phyloP scores from a whole-genome alignment of 2,888 invertebrate species.

The Noctua comes region DNA sequence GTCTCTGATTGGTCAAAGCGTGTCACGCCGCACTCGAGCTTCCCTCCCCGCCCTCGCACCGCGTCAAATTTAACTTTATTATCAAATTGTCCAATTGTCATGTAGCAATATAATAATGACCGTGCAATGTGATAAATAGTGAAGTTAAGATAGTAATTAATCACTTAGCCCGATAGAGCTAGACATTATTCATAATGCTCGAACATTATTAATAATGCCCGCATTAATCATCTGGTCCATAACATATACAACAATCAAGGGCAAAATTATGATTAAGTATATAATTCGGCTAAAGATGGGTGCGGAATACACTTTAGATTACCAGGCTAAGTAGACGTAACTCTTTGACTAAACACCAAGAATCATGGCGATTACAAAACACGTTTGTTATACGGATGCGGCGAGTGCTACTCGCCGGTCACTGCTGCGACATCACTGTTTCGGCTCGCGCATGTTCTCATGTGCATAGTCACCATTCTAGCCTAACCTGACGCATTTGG shows the following conservation, averaged over 20 bases:
- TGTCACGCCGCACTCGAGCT: too few relatives aligned
- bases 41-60: too few relatives aligned
- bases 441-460: background rate
- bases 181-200: too few relatives aligned
- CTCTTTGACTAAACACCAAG: background rate
- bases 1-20: too few relatives aligned
- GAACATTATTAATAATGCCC: too few relatives aligned
- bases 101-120: too few relatives aligned
- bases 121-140: too few relatives aligned
- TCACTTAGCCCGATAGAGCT: too few relatives aligned
- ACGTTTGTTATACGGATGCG: background rate
- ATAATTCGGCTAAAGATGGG: background rate
- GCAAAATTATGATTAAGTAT: conserved; percentile 7
- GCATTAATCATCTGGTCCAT: too few relatives aligned
- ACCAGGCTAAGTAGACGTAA: background rate
- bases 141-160: too few relatives aligned
- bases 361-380: background rate
- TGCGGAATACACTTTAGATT: background rate
- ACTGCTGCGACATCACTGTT: background rate
- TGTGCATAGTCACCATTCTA: background rate
- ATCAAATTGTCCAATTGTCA: too few relatives aligned
- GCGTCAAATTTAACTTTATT: too few relatives aligned
- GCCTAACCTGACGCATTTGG: background rate
- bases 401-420: background rate
- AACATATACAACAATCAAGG: conserved; percentile 9